Evolutionary conservation across 2,797 vertebrate species (phyloP).

Genomic region (Ataeniobius toweri): DNA sequence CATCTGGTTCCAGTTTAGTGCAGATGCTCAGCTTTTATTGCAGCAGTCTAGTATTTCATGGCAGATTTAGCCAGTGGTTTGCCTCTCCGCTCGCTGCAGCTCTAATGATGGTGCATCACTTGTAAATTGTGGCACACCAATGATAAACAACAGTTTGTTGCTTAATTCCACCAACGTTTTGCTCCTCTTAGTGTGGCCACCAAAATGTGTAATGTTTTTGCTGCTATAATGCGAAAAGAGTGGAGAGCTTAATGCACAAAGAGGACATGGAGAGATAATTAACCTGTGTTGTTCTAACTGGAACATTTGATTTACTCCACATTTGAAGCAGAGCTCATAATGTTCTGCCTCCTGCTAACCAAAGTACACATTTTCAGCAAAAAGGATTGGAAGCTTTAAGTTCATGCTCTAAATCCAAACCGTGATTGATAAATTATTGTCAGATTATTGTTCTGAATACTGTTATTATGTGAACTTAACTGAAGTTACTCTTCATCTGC

Average conservation of each 20-base stretch:
- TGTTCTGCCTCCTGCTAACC: constrained; percentile 41
- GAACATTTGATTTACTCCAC: constrained; percentile 58
- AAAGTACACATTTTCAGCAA: constrained; percentile 26
- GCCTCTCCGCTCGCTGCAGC: constrained; percentile 70
- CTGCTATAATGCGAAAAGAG: background rate
- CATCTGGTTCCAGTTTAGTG: constrained; percentile 86
- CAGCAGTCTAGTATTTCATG: constrained; percentile 85
- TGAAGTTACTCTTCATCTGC: constrained; percentile 7
- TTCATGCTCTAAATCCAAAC: constrained; percentile 16
- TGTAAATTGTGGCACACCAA: constrained; percentile 79
- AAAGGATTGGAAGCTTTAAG: constrained; percentile 16
- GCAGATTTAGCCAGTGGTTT: constrained; percentile 83
- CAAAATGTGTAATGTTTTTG: background rate
- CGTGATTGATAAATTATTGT: constrained; percentile 13
- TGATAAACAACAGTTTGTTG: constrained; percentile 64
- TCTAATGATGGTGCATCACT: constrained; percentile 81
- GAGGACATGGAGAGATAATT: constrained; percentile 49
- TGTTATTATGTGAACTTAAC: constrained; percentile 1
- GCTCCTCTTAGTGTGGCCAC: constrained; percentile 23
- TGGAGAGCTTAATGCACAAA: constrained; percentile 9
- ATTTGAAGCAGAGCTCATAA: constrained; percentile 51
- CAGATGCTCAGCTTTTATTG: constrained; percentile 85
- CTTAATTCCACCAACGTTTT: constrained; percentile 47
- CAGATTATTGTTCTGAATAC: constrained; percentile 5
- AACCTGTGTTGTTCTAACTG: constrained; percentile 54